Evolutionary conservation across 2,888 invertebrate species (phyloP).

Genomic region (Spialia ferax): DNA sequence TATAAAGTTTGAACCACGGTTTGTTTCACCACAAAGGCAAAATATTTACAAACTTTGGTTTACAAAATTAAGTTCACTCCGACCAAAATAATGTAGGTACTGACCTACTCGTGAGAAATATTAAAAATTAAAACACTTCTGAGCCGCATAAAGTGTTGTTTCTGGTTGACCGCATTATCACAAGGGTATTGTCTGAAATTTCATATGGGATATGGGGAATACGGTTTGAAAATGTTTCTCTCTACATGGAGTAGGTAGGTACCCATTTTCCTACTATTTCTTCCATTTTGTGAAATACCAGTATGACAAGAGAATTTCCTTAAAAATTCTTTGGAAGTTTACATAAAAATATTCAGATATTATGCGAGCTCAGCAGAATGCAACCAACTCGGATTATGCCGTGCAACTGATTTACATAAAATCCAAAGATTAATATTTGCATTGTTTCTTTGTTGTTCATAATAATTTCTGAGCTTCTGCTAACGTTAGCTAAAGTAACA

Average conservation of each 20-base stretch:
- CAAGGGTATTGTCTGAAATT: conserved; percentile 1
- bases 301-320: conserved; percentile 8
- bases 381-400: conserved; percentile 22
- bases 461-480: conserved; percentile 1
- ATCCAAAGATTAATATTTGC: conserved; percentile 23
- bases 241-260: no score
- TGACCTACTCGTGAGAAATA: background rate
- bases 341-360: conserved; percentile 27
- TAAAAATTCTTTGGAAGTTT: conserved; percentile 22
- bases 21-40: background rate
- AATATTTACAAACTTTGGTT: conserved; percentile 1
- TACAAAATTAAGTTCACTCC: conserved; percentile 6
- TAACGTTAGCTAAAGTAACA: background rate
- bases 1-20: background rate
- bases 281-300: background rate
- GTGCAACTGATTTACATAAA: conserved; percentile 34
- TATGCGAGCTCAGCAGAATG: conserved; percentile 23
- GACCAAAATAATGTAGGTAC: background rate
- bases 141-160: background rate
- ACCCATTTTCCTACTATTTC: no score
- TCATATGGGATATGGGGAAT: no score
- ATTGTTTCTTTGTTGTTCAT: background rate
- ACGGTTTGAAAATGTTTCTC: no score
- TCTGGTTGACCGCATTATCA: background rate
- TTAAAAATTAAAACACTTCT: conserved; percentile 1